Base-by-base conservation (phyloP, 2,113 vertebrate species). In the Microtus ochrogaster region DNA sequence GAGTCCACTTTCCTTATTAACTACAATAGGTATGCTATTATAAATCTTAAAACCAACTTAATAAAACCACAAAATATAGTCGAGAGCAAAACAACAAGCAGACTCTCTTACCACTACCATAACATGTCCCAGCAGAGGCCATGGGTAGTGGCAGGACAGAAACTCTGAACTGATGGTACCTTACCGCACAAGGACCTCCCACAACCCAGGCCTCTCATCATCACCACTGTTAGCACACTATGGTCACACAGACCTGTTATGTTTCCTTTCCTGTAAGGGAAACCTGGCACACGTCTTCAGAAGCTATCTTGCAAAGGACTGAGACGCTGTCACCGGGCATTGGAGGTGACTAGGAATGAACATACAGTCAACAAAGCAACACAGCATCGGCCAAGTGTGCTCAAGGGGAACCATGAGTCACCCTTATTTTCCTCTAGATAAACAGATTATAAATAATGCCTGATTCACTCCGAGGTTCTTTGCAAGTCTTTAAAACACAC, bases 1-100 rank as follows among this genome's bases (percentile, higher is more conserved):
- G 47, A 93, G 86, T 68, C 9, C 28, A 93, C 78, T 92, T 87
- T 58, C 92, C 63, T 30, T 49, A 41, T 30, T 66, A 91, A 92
- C 73, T 82, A 0, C 14, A 95, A 22, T 68, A 94, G 89, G 4
- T 86, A 49, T 26, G 84, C 49, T 61, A 91, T 66, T 86, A 49
- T 44, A 91, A 89, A 73, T 78, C 74, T 39, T 90, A 73, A 94
- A 94, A 85, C 30, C 39, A 91, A 88, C n/a, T 76, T 90, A 94
- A 89, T 10, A 12, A 79, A 52, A 39, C 7, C 90, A 65, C 2
- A 85, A 91, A 49, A 61, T 24, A 81, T 8, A 89, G 61, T 17
- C 24, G 39, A 81, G 8, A 77, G 41, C 49, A 49, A 82, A 91
- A 88, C 22, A 36, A 12, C 6, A 28, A 58, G 4, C 26, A 82